Evolutionary conservation across 2,888 invertebrate genomes (phyloP).

Genomic region (Ashinkailepas kermadecensis): DNA sequence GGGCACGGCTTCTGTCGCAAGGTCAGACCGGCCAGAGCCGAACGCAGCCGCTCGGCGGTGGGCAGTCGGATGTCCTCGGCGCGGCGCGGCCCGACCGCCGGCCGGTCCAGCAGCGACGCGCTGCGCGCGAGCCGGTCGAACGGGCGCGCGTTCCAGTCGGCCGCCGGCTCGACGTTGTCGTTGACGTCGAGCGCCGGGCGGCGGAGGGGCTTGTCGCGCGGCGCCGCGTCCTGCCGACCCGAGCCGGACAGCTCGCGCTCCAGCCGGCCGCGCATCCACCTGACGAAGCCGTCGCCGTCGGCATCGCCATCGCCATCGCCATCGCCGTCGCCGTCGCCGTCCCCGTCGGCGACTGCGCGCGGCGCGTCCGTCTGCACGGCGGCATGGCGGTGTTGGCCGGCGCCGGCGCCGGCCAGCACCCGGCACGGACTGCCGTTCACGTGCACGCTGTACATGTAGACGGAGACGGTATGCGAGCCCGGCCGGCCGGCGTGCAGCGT

Average conservation of each 20-base stretch:
- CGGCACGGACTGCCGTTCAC: neutral
- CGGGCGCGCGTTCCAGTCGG: neutral
- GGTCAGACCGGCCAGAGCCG: too few species aligned
- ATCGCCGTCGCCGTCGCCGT: neutral
- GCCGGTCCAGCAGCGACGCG: neutral
- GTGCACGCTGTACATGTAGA: constrained; percentile 9
- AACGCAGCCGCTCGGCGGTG: neutral
- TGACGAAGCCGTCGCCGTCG: neutral
- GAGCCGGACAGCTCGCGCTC: neutral
- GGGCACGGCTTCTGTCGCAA: too few species aligned
- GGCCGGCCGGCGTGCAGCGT: neutral
- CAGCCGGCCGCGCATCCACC: neutral
- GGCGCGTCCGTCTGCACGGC: neutral
- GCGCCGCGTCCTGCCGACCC: neutral
- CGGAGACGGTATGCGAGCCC: neutral
- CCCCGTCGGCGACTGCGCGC: neutral
- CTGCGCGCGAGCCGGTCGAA: neutral
- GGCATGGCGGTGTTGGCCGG: neutral
- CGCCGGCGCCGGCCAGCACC: neutral
- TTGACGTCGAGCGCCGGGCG: neutral
- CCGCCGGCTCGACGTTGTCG: neutral
- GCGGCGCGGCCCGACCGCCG: neutral
- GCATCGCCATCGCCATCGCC: neutral
- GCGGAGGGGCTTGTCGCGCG: neutral
- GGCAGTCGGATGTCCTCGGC: neutral